phyloP scores from a whole-genome alignment of 1,140 invertebrate genomes.

The Aphis gossypii region DNA sequence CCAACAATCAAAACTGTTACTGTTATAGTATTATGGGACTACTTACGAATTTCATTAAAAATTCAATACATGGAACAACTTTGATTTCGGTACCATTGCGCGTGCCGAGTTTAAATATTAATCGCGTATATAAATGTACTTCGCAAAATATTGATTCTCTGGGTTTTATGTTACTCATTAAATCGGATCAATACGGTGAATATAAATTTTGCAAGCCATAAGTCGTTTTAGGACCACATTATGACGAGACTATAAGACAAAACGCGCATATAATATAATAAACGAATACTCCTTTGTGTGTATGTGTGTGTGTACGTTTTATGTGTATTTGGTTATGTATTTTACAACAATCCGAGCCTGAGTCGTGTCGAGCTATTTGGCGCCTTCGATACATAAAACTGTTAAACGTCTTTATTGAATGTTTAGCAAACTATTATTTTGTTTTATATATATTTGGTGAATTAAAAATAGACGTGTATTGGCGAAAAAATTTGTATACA shows the following conservation, averaged over 20 bases:
- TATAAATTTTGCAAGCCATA: neutral
- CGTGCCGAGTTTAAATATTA: neutral
- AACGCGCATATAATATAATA: neutral
- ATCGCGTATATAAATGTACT: neutral
- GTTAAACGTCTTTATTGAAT: neutral
- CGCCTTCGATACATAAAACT: neutral
- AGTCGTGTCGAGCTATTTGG: neutral
- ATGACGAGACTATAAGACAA: neutral
- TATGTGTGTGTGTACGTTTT: too few relatives aligned
- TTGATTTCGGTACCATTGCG: neutral
- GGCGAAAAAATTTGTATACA: neutral
- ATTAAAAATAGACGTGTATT: neutral
- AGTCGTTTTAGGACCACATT: neutral
- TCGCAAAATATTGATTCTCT: neutral
- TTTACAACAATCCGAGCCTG: neutral
- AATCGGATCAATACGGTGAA: neutral
- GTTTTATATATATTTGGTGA: neutral
- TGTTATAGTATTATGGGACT: neutral
- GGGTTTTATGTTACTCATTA: neutral
- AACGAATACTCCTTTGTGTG: neutral
- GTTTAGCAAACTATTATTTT: neutral
- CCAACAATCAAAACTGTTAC: neutral
- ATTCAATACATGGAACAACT: neutral
- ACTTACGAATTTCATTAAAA: neutral
- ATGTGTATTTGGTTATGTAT: neutral